Base-by-base conservation (phyloP, 2,888 invertebrate genomes). In the Lymantria monacha region DNA sequence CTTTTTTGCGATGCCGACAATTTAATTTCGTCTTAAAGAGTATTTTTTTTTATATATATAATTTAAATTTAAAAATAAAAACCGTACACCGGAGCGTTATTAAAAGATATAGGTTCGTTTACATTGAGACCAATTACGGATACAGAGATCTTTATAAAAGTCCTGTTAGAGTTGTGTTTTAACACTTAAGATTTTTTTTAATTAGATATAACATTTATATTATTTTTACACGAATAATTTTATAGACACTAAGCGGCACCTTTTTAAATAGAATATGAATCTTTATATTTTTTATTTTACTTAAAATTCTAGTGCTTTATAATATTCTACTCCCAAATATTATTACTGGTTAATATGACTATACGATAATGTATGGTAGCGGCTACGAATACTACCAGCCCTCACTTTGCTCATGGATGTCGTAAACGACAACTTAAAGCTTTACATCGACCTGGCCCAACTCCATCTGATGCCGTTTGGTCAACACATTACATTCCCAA, bases 1-100 rank as follows among this genome's bases (percentile, higher is more conserved):
- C 51, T 63, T 59, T 59, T 53, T 56, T 31, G 9, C 30, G 36
- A 38, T 37, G 48, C 56, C 63, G 60, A 69, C 66, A 54, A 50
- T 60, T 54, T 60, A 59, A 62, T 62, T 58, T 50, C 56, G 49
- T 44, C 56, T 42, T 41, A 48, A 53, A 12, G 22, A 46, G 46
- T 33, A 51, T 61, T 53, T 22, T 22, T 22, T 22, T 22, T 22
- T 5, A 22, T 22, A 22, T 5, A 22, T 51, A 49, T 58, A 53
- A 37, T 44, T 56, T 46, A 57, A 53, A 47, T 44, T 65, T 53
- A 11, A 0, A 14, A 33, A 42, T 52, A 40, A 49, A 59, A 51
- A 11, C 48, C 30, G 36, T 15, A 30, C 13, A 43, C n/a, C n/a
- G 13, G 15, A 22, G 33, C 30, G 51, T 51, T 51, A 44, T 47